Evolutionary conservation across 2,113 vertebrate species (phyloP), one percentile per base, ranked within the genome.

Genomic region (Fulmarus glacialis): DNA sequence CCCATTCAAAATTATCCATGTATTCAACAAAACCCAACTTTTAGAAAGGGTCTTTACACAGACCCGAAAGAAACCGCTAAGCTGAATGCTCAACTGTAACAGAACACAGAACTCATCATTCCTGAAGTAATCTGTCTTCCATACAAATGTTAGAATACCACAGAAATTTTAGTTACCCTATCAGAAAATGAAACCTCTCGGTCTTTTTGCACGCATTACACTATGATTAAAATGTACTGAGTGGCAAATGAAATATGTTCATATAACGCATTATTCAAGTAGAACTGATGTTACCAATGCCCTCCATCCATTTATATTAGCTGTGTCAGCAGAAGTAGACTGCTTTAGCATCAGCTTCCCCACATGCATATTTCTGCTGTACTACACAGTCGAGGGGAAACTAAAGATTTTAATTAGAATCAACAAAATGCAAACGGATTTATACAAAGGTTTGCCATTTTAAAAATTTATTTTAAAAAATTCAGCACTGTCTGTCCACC

Each of bases 191-290:
- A 47, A 77, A 24, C 34, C 26, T 36, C 34, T 42, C 18, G 1
- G 32, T 19, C 53, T 66, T 60, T 21, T 12, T 4, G 12, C 15
- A 20, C 1, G 3, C 23, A 11, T 38, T 26, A 50, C 36, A 15
- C n/a, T 42, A 34, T 56, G 23, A 62, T 55, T 26, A 48, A 72
- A 67, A 32, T 0, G 14, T 20, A 42, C 26, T 5, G 3, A 82
- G 64, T 15, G n/a, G n/a, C 47, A 71, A 58, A n/a, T 7, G 34
- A 32, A 63, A 5, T 5, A 40, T 3, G 42, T 21, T 29, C 27
- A 2, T 9, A 1, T 7, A 30, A 52, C 24, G 8, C 30, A 2
- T 15, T 15, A 11, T 7, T 23, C 18, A 17, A 34, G 50, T 6
- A 43, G 29, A 48, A 78, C 13, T 5, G 15, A 8, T 21, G 17